Evolutionary conservation across 2,113 vertebrate genomes (phyloP), one percentile per base, ranked within the genome.

Genomic region (Osmerus mordax): DNA sequence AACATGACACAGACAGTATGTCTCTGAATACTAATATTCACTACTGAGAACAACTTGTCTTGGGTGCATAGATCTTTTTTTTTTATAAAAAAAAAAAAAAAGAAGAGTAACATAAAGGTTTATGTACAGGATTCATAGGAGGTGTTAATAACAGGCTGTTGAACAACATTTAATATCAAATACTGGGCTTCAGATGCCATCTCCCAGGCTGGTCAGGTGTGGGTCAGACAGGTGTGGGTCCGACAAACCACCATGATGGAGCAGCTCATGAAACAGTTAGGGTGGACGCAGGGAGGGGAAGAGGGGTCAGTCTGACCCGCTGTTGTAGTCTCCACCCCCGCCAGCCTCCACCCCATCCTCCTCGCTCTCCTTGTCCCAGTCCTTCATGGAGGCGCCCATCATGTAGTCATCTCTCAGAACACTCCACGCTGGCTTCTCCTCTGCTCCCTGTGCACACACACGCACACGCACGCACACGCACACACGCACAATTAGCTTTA

Each of bases 331-430:
- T 11, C 65, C 71, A 16, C 19, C 78, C 23, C 11, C 53, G 2
- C 19, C 2, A 0, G 29, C 52, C 19, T 52, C 4, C 1, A 41
- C 61, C 0, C 52, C 65, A 3, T 89, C 92, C 3, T 87, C 83
- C 0, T 93, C 93, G 3, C 94, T 95, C 61, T 94, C 91, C 69
- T 94, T 95, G 91, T 99, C 97, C 96, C 97, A 99, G 90, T 99
- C 97, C 79, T 95, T 99, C 97, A 98, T 99, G 59, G 93, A 89
- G 0, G 95, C 95, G 28, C 94, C 95, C 95, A 98, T 96, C 96
- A 99, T 98, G 87, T 95, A 98, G 81, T 97, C 95, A 1, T 99
- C 97, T n/a, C 90, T 94, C 21, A 99, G 87, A 73, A 96, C 94
- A 11, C 89, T 93, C 96, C 97, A 99, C 1, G 91, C 86, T 0